Conservation (phyloP, 2,113 vertebrate genomes). For the Cariama cristata region DNA sequence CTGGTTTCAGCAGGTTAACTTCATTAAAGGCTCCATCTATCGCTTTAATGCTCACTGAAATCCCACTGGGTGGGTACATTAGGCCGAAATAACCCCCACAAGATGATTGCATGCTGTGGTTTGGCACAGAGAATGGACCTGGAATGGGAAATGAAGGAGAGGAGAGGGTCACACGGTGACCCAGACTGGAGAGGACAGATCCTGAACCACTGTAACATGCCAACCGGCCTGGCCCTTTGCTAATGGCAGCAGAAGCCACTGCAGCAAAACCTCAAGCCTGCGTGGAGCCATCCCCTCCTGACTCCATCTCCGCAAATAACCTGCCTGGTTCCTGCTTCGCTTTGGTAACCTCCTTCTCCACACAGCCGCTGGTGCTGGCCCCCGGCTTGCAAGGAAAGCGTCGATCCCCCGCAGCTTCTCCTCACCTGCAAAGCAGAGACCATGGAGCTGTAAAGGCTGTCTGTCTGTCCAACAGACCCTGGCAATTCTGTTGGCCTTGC, state of each 20-base stretch:
- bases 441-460: background rate
- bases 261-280: background rate
- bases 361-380: background rate
- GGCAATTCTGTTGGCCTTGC: background rate
- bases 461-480: background rate
- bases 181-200: background rate
- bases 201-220: background rate
- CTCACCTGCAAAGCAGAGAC: background rate
- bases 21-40: slow-evolving; percentile 77
- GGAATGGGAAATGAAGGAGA: background rate
- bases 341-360: background rate
- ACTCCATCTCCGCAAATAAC: background rate
- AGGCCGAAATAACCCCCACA: slow-evolving; percentile 68
- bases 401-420: background rate
- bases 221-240: background rate
- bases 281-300: background rate
- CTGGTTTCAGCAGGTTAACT: slow-evolving; percentile 79
- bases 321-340: background rate
- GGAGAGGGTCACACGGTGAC: background rate
- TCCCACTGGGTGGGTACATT: slow-evolving; percentile 64
- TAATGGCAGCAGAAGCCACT: background rate
- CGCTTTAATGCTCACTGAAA: slow-evolving; percentile 75
- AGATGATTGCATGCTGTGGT: slow-evolving; percentile 52
- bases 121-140: slow-evolving; percentile 61
- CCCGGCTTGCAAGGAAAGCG: background rate